phyloP scores from a whole-genome alignment of 2,113 vertebrate species.

The Gila orcuttii region DNA sequence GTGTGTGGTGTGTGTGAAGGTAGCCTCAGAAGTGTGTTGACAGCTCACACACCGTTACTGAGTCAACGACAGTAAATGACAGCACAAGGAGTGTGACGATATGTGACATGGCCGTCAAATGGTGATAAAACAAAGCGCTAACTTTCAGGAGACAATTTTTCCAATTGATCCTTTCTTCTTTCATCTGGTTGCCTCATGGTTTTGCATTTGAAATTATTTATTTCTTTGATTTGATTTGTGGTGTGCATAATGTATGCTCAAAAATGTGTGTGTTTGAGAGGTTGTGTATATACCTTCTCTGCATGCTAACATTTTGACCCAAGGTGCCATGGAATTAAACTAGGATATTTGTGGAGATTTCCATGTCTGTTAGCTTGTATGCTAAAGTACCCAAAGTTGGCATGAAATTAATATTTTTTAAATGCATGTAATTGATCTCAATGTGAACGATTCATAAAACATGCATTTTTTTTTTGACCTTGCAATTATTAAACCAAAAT shows the following conservation, averaged over 20 bases:
- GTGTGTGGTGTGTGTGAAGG: conserved; percentile 8
- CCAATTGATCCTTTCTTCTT: not conserved
- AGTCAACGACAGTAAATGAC: conserved; percentile 67
- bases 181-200: not conserved
- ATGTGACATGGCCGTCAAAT: conserved; percentile 41
- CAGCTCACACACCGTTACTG: conserved; percentile 70
- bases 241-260: not conserved
- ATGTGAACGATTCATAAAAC: not conserved
- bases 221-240: not conserved
- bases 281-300: not conserved
- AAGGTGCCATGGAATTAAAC: not conserved
- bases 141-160: conserved; percentile 3
- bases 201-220: not conserved
- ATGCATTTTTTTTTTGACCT: not conserved
- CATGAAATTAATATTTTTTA: not conserved
- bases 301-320: not conserved
- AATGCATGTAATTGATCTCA: not conserved
- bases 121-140: conserved; percentile 13
- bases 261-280: not conserved
- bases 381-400: not conserved
- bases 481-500: not conserved
- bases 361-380: not conserved
- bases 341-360: not conserved
- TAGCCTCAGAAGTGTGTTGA: conserved; percentile 62
- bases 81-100: conserved; percentile 65